A percentile compares a stretch with the other conserved stretches of the same genome.
Evolutionary conservation across 2,113 vertebrate species (phyloP).

Genomic region (Lipotes vexillifer): DNA sequence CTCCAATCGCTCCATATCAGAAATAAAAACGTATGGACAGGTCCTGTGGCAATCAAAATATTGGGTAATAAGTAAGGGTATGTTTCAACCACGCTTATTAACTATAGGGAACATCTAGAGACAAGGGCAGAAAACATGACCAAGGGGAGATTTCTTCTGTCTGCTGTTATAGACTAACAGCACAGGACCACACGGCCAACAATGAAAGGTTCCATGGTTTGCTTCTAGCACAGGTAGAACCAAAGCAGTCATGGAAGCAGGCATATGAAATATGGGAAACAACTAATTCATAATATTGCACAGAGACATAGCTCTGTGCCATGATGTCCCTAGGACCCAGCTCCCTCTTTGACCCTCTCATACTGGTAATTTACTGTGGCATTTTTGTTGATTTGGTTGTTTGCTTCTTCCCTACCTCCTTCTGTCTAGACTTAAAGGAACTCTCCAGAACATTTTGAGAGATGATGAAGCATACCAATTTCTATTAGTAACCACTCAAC

Average conservation of each 20-base stretch:
- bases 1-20: background rate
- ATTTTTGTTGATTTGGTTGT: background rate
- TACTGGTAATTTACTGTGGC: background rate
- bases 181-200: background rate
- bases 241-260: background rate
- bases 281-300: background rate
- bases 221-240: background rate
- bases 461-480: conserved; percentile 34
- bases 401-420: conserved; percentile 2
- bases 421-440: conserved; percentile 37
- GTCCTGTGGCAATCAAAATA: background rate
- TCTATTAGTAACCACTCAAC: conserved; percentile 64
- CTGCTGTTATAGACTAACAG: background rate
- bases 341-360: background rate
- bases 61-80: background rate
- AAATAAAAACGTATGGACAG: background rate
- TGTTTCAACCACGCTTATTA: background rate
- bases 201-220: background rate
- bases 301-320: background rate
- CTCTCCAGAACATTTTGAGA: conserved; percentile 47
- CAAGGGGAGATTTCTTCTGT: background rate
- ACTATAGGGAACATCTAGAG: background rate
- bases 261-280: background rate
- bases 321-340: background rate
- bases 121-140: background rate